Percentiles rank a stretch among this genome's conserved stretches.
phyloP scores from a whole-genome alignment of 2,113 vertebrate species.

The Puntigrus tetrazona region DNA sequence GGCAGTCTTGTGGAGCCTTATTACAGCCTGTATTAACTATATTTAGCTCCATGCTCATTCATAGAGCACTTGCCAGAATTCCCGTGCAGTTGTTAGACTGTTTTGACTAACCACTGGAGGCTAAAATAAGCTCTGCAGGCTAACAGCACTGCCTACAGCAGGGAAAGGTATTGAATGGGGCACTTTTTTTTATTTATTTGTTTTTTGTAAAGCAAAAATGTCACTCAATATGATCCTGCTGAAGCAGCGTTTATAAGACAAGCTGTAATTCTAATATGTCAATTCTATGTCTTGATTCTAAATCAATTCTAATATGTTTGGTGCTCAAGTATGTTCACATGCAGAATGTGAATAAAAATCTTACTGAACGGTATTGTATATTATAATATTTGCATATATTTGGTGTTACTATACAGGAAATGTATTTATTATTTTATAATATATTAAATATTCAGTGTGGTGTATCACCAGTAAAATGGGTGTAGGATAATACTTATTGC shows the following conservation, averaged over 20 bases:
- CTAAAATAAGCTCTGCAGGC: neutral
- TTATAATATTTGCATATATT: neutral
- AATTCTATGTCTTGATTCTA: too few relatives aligned
- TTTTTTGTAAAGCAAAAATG: neutral
- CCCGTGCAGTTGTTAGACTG: neutral
- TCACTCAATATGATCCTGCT: neutral
- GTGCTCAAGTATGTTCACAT: neutral
- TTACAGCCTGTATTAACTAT: constrained; percentile 23
- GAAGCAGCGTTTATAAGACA: neutral
- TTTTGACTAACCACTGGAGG: constrained; percentile 28
- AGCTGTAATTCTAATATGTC: too few relatives aligned
- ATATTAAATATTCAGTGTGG: too few relatives aligned
- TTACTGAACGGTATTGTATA: neutral
- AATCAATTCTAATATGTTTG: neutral
- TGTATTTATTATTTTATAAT: too few relatives aligned
- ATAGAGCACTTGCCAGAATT: neutral
- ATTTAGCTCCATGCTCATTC: constrained; percentile 21
- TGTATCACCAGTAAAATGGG: neutral
- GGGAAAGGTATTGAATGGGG: neutral
- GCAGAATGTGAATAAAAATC: neutral
- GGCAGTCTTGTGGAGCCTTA: constrained; percentile 12
- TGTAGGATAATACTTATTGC: neutral
- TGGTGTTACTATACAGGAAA: too few relatives aligned
- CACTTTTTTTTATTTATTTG: neutral
- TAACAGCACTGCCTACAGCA: neutral